Evolutionary conservation across 2,113 vertebrate species (phyloP).

Genomic region (Psephotus haematonotus): DNA sequence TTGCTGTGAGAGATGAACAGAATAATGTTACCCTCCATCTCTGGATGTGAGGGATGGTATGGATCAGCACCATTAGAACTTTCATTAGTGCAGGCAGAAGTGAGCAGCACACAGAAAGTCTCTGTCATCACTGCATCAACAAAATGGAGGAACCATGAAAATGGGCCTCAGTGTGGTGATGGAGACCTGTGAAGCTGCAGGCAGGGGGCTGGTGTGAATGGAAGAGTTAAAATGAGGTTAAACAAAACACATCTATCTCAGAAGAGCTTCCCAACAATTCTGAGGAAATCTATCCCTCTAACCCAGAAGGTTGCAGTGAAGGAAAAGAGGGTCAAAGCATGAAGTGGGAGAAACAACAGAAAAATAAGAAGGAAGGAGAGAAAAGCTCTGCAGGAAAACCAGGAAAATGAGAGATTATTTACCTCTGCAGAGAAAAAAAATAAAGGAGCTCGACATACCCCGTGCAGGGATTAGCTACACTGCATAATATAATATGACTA

Average conservation of each 20-base stretch:
- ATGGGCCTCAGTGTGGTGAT: not conserved
- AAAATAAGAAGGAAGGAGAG: not conserved
- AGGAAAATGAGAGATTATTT: not conserved
- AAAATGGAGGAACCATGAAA: not conserved
- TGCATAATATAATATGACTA: not conserved
- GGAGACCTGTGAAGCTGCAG: not conserved
- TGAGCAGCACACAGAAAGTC: not conserved
- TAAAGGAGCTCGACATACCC: not conserved
- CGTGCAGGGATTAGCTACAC: not conserved
- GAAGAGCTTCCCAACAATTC: not conserved
- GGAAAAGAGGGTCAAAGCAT: not conserved
- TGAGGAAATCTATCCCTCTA: not conserved
- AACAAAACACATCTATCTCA: not conserved
- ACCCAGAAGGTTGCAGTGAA: not conserved
- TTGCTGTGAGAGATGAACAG: not conserved
- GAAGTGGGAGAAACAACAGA: not conserved
- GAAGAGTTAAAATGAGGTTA: not conserved
- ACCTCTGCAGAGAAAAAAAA: not conserved
- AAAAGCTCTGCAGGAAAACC: not conserved
- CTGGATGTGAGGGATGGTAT: not conserved
- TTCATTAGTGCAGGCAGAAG: not conserved
- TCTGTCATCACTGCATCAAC: not conserved
- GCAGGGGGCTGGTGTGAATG: not conserved
- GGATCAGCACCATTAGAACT: not conserved
- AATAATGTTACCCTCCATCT: not conserved